These are phyloP conservation scores for Ellobium chinense DNA, from an alignment of 2,888 invertebrate genomes.

Conservation along the genomic window DNA sequence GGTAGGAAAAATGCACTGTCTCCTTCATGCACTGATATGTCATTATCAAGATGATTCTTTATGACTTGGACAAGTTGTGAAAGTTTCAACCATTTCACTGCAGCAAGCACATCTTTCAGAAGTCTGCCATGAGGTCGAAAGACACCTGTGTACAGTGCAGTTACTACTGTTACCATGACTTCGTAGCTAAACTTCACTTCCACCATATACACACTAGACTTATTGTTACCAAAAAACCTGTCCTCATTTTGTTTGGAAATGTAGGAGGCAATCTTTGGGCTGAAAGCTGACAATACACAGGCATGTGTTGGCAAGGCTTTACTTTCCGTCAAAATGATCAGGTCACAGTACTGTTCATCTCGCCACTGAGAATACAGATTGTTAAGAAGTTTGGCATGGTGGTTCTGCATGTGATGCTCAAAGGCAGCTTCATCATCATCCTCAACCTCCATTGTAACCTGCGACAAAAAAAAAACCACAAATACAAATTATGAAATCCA, in stretches of 20 bases:
- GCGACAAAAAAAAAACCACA: no score
- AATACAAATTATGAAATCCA: no score
- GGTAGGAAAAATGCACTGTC: no score
- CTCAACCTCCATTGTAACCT: background rate
- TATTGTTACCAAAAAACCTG: background rate
- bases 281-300: conserved; percentile 51
- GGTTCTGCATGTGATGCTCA: conserved; percentile 43
- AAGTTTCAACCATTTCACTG: conserved; percentile 47
- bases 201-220: background rate
- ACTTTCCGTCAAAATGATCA: conserved; percentile 34
- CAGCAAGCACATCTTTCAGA: conserved; percentile 31
- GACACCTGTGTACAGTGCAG: conserved; percentile 48
- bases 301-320: conserved; percentile 47
- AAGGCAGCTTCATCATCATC: conserved; percentile 40
- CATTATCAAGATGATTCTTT: background rate
- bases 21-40: background rate
- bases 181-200: conserved; percentile 19
- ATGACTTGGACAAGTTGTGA: conserved; percentile 34
- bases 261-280: conserved; percentile 39
- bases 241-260: background rate
- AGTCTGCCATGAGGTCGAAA: conserved; percentile 25
- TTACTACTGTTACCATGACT: conserved; percentile 37
- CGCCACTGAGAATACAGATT: conserved; percentile 51
- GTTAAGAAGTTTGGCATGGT: conserved; percentile 44
- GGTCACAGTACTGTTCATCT: conserved; percentile 47